Conservation (phyloP, 2,113 vertebrate species). For the Salvator merianae region DNA sequence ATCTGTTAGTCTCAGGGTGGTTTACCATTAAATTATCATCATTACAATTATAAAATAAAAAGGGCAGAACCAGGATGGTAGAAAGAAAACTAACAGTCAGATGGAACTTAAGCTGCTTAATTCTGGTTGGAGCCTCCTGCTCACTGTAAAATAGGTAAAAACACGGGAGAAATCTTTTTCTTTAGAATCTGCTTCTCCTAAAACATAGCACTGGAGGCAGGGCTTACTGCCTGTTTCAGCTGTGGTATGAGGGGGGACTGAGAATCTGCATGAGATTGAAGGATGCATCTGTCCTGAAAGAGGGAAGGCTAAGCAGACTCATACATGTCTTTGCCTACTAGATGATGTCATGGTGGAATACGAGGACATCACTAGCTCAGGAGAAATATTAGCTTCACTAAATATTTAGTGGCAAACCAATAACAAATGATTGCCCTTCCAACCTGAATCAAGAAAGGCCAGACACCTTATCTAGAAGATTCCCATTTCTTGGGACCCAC, state of each 20-base stretch:
- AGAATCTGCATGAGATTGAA: too few species aligned
- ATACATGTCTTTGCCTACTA: neutral
- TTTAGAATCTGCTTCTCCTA: too few species aligned
- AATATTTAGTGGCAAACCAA: neutral
- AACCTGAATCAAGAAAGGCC: neutral
- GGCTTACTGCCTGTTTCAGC: too few species aligned
- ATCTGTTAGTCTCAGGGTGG: too few species aligned
- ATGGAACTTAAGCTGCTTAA: neutral
- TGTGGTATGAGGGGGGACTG: too few species aligned
- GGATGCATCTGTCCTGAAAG: neutral
- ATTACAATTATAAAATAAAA: too few species aligned
- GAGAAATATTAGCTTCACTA: neutral
- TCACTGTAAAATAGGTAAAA: neutral
- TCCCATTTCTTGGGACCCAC: neutral
- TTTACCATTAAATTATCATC: too few species aligned
- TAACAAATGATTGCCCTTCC: neutral
- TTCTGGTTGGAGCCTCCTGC: neutral
- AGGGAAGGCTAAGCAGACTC: too few species aligned
- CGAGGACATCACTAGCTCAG: neutral
- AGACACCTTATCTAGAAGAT: neutral
- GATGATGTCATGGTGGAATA: neutral
- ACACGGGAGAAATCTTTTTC: too few species aligned
- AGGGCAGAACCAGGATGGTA: too few species aligned
- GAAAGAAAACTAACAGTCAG: too few species aligned
- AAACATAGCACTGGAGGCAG: too few species aligned